These are phyloP conservation scores for Rhynchopsitta pachyrhyncha DNA, from an alignment of 2,113 vertebrate genomes.

Conservation along the genomic window DNA sequence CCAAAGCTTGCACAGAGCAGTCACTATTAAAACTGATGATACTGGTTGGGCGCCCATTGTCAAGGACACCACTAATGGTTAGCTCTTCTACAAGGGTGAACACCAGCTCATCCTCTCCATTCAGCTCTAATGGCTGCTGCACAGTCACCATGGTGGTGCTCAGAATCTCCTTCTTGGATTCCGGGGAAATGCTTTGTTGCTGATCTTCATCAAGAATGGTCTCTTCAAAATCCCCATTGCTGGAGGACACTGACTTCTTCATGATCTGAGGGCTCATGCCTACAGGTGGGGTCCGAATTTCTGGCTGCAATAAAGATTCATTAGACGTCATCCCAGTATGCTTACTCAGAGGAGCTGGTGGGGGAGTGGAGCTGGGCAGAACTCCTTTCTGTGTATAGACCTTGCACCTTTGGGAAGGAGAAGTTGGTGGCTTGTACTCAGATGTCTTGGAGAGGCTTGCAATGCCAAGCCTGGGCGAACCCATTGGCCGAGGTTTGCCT, in stretches of 20 bases:
- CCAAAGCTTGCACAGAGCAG: conserved; percentile 84
- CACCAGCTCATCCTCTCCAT: conserved; percentile 86
- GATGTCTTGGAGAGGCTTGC: conserved; percentile 94
- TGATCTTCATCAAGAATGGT: conserved; percentile 65
- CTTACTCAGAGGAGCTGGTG: conserved; percentile 77
- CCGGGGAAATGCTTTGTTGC: conserved; percentile 70
- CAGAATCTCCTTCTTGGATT: conserved; percentile 82
- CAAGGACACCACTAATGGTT: conserved; percentile 83
- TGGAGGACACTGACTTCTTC: conserved; percentile 82
- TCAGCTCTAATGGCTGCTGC: conserved; percentile 82
- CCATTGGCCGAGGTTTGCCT: conserved; percentile 87
- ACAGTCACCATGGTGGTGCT: conserved; percentile 86
- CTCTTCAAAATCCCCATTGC: conserved; percentile 80
- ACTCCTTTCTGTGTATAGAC: conserved; percentile 97
- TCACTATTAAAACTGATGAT: conserved; percentile 93
- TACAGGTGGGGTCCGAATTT: conserved; percentile 88
- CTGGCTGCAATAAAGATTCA: conserved; percentile 82
- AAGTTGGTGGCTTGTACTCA: conserved; percentile 89
- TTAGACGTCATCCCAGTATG: conserved; percentile 79
- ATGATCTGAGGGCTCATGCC: conserved; percentile 91
- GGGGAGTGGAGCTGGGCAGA: conserved; percentile 81
- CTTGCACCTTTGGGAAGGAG: conserved; percentile 95
- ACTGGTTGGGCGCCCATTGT: conserved; percentile 85
- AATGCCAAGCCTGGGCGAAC: conserved; percentile 91
- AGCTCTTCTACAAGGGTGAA: conserved; percentile 85